Evolutionary conservation across 2,797 vertebrate species (phyloP), one percentile per base, ranked within the genome.

Genomic region (Lophotriccus pileatus): DNA sequence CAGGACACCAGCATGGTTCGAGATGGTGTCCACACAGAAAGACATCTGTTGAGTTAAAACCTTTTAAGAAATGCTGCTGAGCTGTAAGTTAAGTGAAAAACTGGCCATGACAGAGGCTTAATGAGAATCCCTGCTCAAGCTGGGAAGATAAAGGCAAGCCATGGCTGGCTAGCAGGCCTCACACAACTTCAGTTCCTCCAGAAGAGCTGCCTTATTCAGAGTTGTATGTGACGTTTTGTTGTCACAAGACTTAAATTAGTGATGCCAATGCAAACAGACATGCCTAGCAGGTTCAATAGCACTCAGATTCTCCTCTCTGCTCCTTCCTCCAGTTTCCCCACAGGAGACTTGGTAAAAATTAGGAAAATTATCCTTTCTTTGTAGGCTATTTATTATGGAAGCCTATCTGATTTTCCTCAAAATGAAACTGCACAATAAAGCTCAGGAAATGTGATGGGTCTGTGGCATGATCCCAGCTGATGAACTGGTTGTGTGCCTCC

Each of bases 1-100:
- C 63, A 59, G 47, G 58, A 60, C 79, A 85, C 49, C 58, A 79
- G 72, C 28, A 13, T 67, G 56, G 27, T 62, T 88, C 2, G 9
- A 67, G 52, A 25, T 72, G n/a, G 12, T 80, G 84, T 89, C 82
- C 50, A 46, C 49, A 25, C 1, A 4, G 56, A 60, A 89, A 39
- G 91, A 77, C 62, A 77, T 85, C 75, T 94, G 82, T 87, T 77
- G 72, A 87, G 34, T 87, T 96, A 92, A 96, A 87, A 30, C 70
- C 41, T 92, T 83, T 87, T 89, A 89, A 94, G 74, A 56, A 80
- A 28, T 1, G 3, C 78, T 82, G 44, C 75, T 84, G 70, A 87
- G 75, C 75, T 95, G 81, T 83, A 94, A 87, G 84, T 93, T 89
- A 93, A 89, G 36, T 76, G 56, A 91, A 83, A 52, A 93, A 64